Percentiles rank a stretch among this genome's conserved stretches.
These are phyloP conservation scores for Esox masquinongy DNA, from an alignment of 2,797 vertebrate genomes.

Conservation along the genomic window DNA sequence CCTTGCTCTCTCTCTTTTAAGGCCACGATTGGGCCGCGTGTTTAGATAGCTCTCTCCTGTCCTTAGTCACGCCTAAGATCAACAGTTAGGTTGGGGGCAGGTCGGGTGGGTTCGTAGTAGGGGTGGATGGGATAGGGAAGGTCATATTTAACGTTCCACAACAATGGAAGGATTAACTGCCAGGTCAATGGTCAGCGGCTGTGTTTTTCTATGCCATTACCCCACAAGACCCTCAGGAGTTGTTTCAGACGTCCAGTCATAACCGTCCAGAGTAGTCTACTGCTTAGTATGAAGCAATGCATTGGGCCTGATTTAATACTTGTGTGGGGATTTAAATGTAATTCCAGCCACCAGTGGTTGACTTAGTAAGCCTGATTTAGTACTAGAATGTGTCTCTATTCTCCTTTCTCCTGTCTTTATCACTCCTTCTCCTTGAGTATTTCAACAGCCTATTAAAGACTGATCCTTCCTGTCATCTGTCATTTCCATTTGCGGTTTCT, in stretches of 20 bases:
- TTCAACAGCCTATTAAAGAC: slow-evolving; percentile 9
- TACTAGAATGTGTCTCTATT: slow-evolving; percentile 28
- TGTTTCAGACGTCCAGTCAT: slow-evolving; percentile 2
- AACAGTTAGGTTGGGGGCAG: slow-evolving; percentile 1
- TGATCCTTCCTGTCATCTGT: slow-evolving; percentile 18
- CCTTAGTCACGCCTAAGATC: neutral
- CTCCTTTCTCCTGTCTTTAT: slow-evolving; percentile 44
- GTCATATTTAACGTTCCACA: neutral
- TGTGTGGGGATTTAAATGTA: neutral
- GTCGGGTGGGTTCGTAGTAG: neutral
- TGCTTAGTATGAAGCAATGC: neutral
- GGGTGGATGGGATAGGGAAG: no score
- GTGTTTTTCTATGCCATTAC: slow-evolving; percentile 15
- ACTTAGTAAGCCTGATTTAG: slow-evolving; percentile 30
- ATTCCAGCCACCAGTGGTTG: slow-evolving; percentile 2
- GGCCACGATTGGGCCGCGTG: neutral
- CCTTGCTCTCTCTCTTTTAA: neutral
- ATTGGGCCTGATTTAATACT: neutral
- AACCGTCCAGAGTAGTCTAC: neutral
- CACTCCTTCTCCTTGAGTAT: slow-evolving; percentile 15
- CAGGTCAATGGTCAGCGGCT: slow-evolving; percentile 12
- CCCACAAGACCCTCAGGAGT: slow-evolving; percentile 6
- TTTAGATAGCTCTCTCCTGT: slow-evolving; percentile 25
- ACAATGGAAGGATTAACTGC: slow-evolving; percentile 1
- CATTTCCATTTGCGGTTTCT: slow-evolving; percentile 8